Base-by-base conservation (phyloP, 2,113 vertebrate species). In the Sigmodon hispidus region DNA sequence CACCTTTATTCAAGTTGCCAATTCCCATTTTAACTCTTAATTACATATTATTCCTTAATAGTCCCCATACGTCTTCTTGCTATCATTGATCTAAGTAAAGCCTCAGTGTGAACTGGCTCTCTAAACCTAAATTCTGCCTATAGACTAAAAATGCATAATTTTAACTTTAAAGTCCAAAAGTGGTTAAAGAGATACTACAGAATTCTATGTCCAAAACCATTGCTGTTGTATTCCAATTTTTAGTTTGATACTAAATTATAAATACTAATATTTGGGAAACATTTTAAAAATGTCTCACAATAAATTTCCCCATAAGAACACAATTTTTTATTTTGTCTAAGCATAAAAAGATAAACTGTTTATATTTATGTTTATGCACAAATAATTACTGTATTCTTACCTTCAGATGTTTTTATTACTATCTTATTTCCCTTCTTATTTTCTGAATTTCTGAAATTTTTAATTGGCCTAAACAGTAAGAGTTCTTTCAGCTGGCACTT, bases 371-470 rank as follows among this genome's bases (percentile, higher is more conserved):
- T 87, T 96, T 92, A 94, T 91, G 67, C 55, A 75, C 57, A 95
- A 85, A 88, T 96, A 97, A 92, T 96, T 93, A 83, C n/a, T 91
- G 19, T 91, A 87, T 95, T 96, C 65, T 75, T 93, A 94, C 29
- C 50, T 75, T 94, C 69, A 75, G 69, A 91, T 96, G 21, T 76
- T 52, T 95, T 96, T 89, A 91, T 94, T 97, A 94, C 93, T 89
- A 95, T 96, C 96, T 92, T 96, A 13, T 89, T 94, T 95, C 31
- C 36, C 48, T 92, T 89, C 57, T 85, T 73, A 55, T 21, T 95
- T 96, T 96, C 67, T 95, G 24, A 77, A 83, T 95, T 96, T 91
- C 86, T 40, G 67, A 45, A 95, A 97, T 94, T 95, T 96, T 79
- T 48, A 57, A 69, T 94, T 43, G 93, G 65, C 15, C 48, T 79